phyloP scores from a whole-genome alignment of 2,888 invertebrate species.

The Diarsia mendica region DNA sequence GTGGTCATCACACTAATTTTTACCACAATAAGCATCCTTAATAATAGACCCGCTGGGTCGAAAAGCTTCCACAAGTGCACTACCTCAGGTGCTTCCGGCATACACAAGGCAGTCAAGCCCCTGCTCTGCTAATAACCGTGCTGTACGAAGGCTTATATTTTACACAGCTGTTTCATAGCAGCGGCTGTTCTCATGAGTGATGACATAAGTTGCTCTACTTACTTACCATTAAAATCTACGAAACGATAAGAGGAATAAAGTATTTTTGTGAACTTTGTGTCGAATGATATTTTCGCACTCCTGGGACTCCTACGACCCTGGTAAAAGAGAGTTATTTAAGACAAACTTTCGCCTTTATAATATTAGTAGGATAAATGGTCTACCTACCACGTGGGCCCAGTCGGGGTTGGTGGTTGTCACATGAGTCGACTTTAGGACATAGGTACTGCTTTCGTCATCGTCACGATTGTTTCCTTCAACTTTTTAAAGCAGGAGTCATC shows the following conservation, averaged over 20 bases:
- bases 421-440: not conserved
- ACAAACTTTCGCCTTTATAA: no score
- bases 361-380: not conserved
- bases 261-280: not conserved
- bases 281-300: not conserved
- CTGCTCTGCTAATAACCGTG: not conserved
- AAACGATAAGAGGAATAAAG: not conserved
- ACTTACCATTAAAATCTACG: not conserved
- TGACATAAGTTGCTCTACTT: not conserved
- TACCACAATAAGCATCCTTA: not conserved
- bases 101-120: constrained; percentile 17
- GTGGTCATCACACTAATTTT: not conserved
- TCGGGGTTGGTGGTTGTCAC: not conserved
- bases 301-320: not conserved
- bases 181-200: not conserved
- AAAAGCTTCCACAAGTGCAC: not conserved
- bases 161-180: not conserved
- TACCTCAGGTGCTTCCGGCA: constrained; percentile 8
- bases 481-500: not conserved
- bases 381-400: no score
- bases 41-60: not conserved
- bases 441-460: not conserved
- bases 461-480: not conserved
- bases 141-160: not conserved
- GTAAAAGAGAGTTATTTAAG: not conserved